Evolutionary conservation across 2,888 invertebrate species (phyloP).

Genomic region (Trilocha varians): DNA sequence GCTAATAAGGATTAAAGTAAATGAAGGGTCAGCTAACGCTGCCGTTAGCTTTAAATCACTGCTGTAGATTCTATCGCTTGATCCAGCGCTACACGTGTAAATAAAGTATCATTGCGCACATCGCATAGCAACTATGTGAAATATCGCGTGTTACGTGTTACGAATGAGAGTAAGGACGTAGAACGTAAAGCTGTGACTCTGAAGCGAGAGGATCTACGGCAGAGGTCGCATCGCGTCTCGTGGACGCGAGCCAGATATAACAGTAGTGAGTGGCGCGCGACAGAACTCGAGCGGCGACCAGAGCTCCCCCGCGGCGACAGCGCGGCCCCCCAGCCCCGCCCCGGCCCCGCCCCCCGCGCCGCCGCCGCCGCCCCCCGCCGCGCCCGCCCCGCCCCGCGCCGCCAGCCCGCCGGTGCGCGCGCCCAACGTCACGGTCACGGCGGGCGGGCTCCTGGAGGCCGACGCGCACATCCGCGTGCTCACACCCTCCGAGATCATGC

Average conservation of each 20-base stretch:
- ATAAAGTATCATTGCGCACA: conserved; percentile 19
- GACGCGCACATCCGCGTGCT: conserved; percentile 91
- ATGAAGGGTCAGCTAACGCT: not conserved
- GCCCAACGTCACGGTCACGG: conserved; percentile 80
- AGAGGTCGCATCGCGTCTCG: not conserved
- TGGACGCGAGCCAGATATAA: conserved; percentile 14
- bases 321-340: conserved; percentile 17
- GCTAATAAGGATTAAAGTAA: not conserved
- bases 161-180: no score
- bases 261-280: conserved; percentile 44
- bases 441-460: conserved; percentile 72
- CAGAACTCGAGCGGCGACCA: conserved; percentile 50
- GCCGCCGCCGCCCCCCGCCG: conserved; percentile 12
- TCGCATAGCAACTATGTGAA: conserved; percentile 3
- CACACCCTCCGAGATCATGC: conserved; percentile 92
- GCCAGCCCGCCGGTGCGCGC: conserved; percentile 63
- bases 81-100: conserved; percentile 30
- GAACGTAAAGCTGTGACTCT: conserved; percentile 10
- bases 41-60: conserved; percentile 7
- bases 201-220: conserved; percentile 43
- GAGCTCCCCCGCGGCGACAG: conserved; percentile 20
- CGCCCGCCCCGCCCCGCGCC: conserved; percentile 21
- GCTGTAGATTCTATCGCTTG: conserved; percentile 53
- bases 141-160: no score
- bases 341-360: conserved; percentile 19